Base-by-base conservation (phyloP, 2,113 vertebrate species). In the Pedionomus torquatus region DNA sequence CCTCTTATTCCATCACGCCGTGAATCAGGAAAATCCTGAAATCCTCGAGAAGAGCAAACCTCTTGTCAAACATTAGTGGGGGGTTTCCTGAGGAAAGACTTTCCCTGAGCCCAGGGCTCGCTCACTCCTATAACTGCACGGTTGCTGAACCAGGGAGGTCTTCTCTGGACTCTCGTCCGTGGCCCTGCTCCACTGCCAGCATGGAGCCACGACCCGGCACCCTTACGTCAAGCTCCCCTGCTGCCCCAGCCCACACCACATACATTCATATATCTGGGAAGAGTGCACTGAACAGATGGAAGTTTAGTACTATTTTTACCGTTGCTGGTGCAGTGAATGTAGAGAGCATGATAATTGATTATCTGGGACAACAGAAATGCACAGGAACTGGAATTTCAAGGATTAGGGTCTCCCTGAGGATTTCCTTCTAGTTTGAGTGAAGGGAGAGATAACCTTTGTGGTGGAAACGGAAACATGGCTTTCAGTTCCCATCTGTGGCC, bases 371-470 rank as follows among this genome's bases (percentile, higher is more conserved):
- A 86, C 94, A 95, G 89, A 91, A 94, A 94, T 3, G 83, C 87
- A 72, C 88, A 95, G 86, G 93, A 96, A 94, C 88, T 97, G 26
- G 43, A 92, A 96, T 96, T 95, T 95, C 93, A 95, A 95, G 94
- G 95, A 97, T 97, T 97, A 95, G 89, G 91, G 49, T 94, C 87
- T 89, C 94, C 91, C 94, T 0, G 0, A 94, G 91, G 94, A 87
- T 92, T 96, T 94, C 86, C 86, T 91, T 88, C 15, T 2, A 69
- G 66, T 70, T 94, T 89, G 76, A 90, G 79, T 86, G 78, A 55
- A 80, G 69, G 65, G 55, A 96, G 90, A 89, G 91, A 94, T 77
- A 95, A 93, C 85, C 77, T 96, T 84, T 76, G 95, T 57, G 81
- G 58, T 91, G 83, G 82, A 95, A 94, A 87, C 25, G 66, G 93